Evolutionary conservation across 2,113 vertebrate species (phyloP).

Genomic region (Chaetops frenatus): DNA sequence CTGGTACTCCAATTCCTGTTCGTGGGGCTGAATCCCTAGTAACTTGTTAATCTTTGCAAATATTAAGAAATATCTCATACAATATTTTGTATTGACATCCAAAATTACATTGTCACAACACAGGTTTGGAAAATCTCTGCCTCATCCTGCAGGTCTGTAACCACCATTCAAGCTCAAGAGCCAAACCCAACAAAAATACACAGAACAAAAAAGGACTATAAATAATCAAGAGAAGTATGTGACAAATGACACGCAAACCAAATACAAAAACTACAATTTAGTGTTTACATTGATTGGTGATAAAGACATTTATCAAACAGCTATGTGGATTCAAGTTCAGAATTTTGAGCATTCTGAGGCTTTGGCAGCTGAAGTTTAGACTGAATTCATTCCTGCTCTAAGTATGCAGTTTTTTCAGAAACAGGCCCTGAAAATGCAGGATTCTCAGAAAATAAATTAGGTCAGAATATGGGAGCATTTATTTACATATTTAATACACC

Average conservation of each 20-base stretch:
- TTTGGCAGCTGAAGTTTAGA: background rate
- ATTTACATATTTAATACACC: background rate
- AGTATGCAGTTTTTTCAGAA: background rate
- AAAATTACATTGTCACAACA: background rate
- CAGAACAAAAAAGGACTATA: background rate
- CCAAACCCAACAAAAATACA: background rate
- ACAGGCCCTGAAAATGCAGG: background rate
- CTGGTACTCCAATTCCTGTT: background rate
- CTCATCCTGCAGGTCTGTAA: background rate
- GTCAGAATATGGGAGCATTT: background rate
- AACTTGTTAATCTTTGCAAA: background rate
- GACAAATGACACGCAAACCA: background rate
- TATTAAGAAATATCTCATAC: background rate
- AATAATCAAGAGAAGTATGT: background rate
- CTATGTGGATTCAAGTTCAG: background rate
- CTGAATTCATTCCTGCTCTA: background rate
- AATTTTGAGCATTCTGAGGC: background rate
- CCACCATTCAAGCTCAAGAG: background rate
- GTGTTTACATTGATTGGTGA: background rate
- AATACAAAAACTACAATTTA: background rate
- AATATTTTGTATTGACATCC: background rate
- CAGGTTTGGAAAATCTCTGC: background rate
- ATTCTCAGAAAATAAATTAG: background rate
- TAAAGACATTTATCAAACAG: background rate
- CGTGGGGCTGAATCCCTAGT: background rate